Evolutionary conservation across 1,140 invertebrate genomes (phyloP).

Genomic region (Neuroterus valhalla): DNA sequence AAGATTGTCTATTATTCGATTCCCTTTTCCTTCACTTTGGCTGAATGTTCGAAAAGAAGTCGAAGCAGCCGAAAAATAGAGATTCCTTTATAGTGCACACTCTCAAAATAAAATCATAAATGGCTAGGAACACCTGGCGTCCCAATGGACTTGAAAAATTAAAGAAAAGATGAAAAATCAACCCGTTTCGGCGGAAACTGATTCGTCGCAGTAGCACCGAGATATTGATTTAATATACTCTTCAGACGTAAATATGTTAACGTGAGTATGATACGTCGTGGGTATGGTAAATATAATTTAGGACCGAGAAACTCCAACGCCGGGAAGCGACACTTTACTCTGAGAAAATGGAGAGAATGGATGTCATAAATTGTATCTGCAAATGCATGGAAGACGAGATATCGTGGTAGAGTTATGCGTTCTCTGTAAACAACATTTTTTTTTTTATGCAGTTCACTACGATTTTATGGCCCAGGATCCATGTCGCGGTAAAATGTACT

Average conservation of each 20-base stretch:
- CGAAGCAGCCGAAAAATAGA: conserved; percentile 47
- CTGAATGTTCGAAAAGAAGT: conserved; percentile 36
- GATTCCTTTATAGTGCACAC: conserved; percentile 39
- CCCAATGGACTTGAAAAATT: conserved; percentile 47
- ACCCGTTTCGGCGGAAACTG: conserved; percentile 32
- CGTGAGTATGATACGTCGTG: conserved; percentile 5
- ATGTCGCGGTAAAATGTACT: conserved; percentile 22
- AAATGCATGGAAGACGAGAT: conserved; percentile 30
- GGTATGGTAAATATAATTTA: conserved; percentile 19
- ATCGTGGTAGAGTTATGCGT: conserved; percentile 25
- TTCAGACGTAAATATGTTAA: conserved; percentile 25
- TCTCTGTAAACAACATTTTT: conserved; percentile 25
- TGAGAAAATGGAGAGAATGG: conserved; percentile 30
- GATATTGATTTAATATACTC: conserved; percentile 30
- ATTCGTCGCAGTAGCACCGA: conserved; percentile 24
- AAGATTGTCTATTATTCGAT: conserved; percentile 52
- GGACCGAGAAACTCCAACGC: conserved; percentile 5
- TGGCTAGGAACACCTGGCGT: conserved; percentile 52
- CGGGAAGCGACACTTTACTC: conserved; percentile 27
- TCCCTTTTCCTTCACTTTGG: conserved; percentile 16
- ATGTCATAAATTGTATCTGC: conserved; percentile 30
- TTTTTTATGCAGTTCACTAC: conserved; percentile 25
- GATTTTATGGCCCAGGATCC: conserved; percentile 19
- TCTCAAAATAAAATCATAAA: conserved; percentile 35
- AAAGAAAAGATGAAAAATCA: conserved; percentile 34